Evolutionary conservation across 2,888 invertebrate species (phyloP).

Genomic region (Copidosoma aretas): DNA sequence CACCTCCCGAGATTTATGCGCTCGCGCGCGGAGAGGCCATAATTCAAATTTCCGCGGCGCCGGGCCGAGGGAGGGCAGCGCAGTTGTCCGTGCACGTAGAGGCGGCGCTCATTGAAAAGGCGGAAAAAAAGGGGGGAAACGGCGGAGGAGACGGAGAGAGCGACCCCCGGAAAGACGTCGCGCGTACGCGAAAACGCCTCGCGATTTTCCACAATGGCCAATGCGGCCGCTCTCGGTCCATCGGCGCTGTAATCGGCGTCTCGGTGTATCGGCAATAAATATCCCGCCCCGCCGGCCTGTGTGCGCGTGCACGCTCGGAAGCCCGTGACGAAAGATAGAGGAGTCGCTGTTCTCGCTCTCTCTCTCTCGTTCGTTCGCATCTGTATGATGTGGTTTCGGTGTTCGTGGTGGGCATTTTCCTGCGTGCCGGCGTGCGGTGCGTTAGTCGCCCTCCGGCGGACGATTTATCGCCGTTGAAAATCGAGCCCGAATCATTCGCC

Average conservation of each 20-base stretch:
- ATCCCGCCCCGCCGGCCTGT: constrained; percentile 45
- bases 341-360: neutral
- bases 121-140: neutral
- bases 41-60: constrained; percentile 34
- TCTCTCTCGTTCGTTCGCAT: neutral
- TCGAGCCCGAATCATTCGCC: constrained; percentile 45
- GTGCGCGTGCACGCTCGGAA: constrained; percentile 51
- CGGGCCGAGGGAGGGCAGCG: constrained; percentile 4
- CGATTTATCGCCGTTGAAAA: constrained; percentile 59
- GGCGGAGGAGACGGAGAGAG: neutral
- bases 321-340: neutral
- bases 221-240: neutral
- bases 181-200: constrained; percentile 30
- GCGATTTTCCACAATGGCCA: constrained; percentile 41
- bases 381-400: neutral
- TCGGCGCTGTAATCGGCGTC: constrained; percentile 33
- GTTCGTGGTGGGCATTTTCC: neutral
- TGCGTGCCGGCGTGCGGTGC: neutral
- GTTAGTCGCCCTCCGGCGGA: constrained; percentile 36
- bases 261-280: constrained; percentile 54
- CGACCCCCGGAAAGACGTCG: constrained; percentile 22
- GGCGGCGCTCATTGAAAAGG: constrained; percentile 27
- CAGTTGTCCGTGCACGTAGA: neutral
- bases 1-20: constrained; percentile 35
- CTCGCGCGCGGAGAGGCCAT: constrained; percentile 33